phyloP scores from a whole-genome alignment of 2,888 invertebrate species.

The Phortica magna region DNA sequence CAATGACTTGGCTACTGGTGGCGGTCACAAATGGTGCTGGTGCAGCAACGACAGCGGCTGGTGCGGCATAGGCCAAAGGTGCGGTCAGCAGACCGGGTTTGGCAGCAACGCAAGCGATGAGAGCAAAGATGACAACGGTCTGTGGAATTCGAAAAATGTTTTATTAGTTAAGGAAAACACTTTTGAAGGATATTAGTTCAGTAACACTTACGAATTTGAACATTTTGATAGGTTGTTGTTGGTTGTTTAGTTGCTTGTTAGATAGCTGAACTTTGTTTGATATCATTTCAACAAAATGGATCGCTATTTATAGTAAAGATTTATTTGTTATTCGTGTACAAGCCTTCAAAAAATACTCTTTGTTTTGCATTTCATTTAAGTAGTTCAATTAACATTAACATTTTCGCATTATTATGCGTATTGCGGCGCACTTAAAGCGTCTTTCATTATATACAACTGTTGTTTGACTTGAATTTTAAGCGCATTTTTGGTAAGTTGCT shows the following conservation, averaged over 20 bases:
- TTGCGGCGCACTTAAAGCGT: too few species aligned
- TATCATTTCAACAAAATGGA: conserved; percentile 18
- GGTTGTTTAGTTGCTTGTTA: conserved; percentile 39
- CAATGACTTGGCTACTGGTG: conserved; percentile 55
- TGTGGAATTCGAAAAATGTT: conserved; percentile 35
- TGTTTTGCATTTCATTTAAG: too few species aligned
- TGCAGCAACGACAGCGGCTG: too few species aligned
- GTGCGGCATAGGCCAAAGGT: conserved; percentile 37
- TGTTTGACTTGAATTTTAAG: too few species aligned
- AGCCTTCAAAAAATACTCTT: too few species aligned
- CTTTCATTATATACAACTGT: too few species aligned
- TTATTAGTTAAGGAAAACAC: not conserved
- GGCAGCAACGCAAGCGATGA: conserved; percentile 52
- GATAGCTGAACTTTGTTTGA: conserved; percentile 49
- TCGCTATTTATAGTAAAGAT: conserved; percentile 28
- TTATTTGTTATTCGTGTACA: too few species aligned
- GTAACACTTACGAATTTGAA: conserved; percentile 60
- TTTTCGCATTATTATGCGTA: too few species aligned
- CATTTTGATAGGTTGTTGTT: conserved; percentile 51
- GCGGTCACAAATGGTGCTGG: conserved; percentile 56
- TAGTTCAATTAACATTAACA: too few species aligned
- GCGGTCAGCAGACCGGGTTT: conserved; percentile 56
- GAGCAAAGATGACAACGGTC: conserved; percentile 64
- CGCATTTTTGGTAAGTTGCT: too few species aligned
- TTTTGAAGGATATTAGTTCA: not conserved